phyloP scores from a whole-genome alignment of 2,888 invertebrate genomes.

The Neelides folsomi region DNA sequence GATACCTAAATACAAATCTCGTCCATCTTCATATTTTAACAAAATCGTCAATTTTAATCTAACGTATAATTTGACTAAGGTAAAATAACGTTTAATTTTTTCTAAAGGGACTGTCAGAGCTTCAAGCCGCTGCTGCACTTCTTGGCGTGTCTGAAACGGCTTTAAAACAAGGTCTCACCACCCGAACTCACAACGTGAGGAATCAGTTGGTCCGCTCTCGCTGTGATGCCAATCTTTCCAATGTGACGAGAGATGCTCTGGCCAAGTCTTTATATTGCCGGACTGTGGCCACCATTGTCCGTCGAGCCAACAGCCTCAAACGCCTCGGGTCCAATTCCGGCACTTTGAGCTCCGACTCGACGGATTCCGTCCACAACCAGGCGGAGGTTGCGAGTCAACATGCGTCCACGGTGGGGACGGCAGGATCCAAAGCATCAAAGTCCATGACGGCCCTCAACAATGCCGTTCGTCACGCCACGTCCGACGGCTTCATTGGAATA shows the following conservation, averaged over 20 bases:
- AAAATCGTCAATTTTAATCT: no score
- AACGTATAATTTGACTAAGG: no score
- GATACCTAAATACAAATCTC: no score
- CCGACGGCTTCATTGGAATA: constrained; percentile 84
- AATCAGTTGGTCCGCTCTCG: constrained; percentile 67
- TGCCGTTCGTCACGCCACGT: constrained; percentile 76
- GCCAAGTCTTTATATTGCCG: constrained; percentile 87
- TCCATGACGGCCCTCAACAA: constrained; percentile 85
- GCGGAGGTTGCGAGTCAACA: constrained; percentile 69
- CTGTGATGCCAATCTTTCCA: constrained; percentile 73
- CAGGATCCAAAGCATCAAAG: constrained; percentile 57
- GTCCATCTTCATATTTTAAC: no score
- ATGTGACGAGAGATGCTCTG: constrained; percentile 73
- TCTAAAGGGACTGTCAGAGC: constrained; percentile 57
- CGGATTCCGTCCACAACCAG: constrained; percentile 80
- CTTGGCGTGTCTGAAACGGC: constrained; percentile 63
- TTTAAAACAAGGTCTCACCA: constrained; percentile 67
- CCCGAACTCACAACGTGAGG: constrained; percentile 62
- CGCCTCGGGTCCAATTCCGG: constrained; percentile 61
- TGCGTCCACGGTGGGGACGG: constrained; percentile 64
- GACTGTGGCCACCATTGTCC: constrained; percentile 83
- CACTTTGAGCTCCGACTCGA: constrained; percentile 79
- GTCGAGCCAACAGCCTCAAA: constrained; percentile 82
- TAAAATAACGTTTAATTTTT: not conserved
- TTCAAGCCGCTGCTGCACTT: constrained; percentile 72